Percentiles rank a stretch among this genome's conserved stretches.
These are phyloP conservation scores for Perca schrenkii DNA, from an alignment of 2,113 vertebrate species.

Conservation along the genomic window DNA sequence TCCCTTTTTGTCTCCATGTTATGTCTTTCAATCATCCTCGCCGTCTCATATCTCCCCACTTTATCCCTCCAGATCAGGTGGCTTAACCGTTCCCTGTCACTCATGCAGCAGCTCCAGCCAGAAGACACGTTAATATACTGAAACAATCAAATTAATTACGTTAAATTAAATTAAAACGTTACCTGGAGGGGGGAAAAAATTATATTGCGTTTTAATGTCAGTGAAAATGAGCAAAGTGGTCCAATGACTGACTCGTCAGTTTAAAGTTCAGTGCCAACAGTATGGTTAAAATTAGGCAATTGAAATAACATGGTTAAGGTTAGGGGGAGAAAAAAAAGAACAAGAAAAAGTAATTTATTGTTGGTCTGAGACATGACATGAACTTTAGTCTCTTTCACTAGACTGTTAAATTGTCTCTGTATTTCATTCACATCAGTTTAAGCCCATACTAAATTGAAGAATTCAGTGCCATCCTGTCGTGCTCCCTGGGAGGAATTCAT, in stretches of 20 bases:
- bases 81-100: slow-evolving; percentile 65
- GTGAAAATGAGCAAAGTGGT: slow-evolving; percentile 17
- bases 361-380: not conserved
- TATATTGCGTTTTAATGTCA: too few relatives aligned
- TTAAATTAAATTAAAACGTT: slow-evolving; percentile 33
- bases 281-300: not conserved
- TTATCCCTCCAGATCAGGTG: slow-evolving; percentile 50
- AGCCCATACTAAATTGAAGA: not conserved
- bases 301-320: too few relatives aligned
- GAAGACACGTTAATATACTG: slow-evolving; percentile 23
- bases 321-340: not conserved
- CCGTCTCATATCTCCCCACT: slow-evolving; percentile 18
- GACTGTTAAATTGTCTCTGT: not conserved
- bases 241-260: not conserved
- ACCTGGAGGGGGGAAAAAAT: not conserved
- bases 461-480: not conserved
- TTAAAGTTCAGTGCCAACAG: not conserved
- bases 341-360: not conserved
- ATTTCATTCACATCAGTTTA: not conserved
- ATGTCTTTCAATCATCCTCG: slow-evolving; percentile 18
- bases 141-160: too few relatives aligned
- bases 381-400: not conserved
- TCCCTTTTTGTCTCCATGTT: slow-evolving; percentile 36
- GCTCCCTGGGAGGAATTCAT: not conserved
- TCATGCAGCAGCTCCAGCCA: slow-evolving; percentile 1